A percentile compares a stretch with the other conserved stretches of the same genome.
Evolutionary conservation across 2,113 vertebrate genomes (phyloP).

Genomic region (Ibidorhyncha struthersii): DNA sequence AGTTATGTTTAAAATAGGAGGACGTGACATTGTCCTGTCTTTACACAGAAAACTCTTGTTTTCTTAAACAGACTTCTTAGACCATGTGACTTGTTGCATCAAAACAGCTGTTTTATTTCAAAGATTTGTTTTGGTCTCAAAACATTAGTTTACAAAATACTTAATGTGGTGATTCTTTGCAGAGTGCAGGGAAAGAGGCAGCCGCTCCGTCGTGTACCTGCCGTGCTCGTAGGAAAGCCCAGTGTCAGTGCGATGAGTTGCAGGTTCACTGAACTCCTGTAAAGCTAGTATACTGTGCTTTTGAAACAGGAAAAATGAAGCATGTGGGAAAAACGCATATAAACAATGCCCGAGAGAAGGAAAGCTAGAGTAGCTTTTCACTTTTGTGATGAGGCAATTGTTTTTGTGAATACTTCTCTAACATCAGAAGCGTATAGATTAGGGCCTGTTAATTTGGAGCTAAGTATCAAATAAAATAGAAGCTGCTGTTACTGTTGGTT

Average conservation of each 20-base stretch:
- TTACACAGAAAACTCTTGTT: background rate
- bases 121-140: background rate
- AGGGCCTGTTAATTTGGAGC: background rate
- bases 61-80: background rate
- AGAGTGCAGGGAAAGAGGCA: background rate
- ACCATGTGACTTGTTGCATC: background rate
- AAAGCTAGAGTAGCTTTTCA: background rate
- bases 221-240: background rate
- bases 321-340: accelerated
- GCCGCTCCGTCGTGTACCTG: background rate
- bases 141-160: background rate
- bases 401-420: background rate
- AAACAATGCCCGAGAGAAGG: background rate
- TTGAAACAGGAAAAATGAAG: background rate
- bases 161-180: background rate
- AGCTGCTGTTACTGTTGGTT: background rate
- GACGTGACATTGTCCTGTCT: background rate
- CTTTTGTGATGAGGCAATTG: background rate
- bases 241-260: background rate
- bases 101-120: background rate
- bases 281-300: background rate
- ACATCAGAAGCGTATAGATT: background rate
- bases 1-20: background rate
- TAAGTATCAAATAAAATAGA: background rate
- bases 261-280: background rate